Base-by-base conservation (phyloP, 2,888 invertebrate genomes). In the Drosophila meridiana region DNA sequence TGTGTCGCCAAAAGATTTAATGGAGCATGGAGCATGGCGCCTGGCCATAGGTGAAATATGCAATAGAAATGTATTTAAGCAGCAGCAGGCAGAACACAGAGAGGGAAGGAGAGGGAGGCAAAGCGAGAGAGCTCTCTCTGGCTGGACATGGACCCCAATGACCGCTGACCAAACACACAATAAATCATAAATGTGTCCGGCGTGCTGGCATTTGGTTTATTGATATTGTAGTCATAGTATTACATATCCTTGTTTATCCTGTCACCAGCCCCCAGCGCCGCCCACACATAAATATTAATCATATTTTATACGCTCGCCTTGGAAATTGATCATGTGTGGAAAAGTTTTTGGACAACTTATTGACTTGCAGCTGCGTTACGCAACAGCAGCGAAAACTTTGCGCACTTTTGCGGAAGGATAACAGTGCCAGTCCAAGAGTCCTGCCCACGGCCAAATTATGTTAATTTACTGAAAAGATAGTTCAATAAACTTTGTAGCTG, bases 1-100 rank as follows among this genome's bases (percentile, higher is more conserved):
- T 80, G 82, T 89, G 90, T 89, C 89, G 78, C 91, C 91, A 69
- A 81, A 83, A 80, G 89, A 90, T 90, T 90, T 91, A 90, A 91
- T 90, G 90, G 83, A 79, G 82, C 90, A 78, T 83, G 89, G 86
- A 79, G 82, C 90, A 78, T 83, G 89, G 86, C 73, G 55, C 84
- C 84, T 58, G 64, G 64, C 69, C 73, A 74, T 79, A 83, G 83
- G 85, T 85, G 83, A 85, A 79, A 89, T 76, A 76, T 72, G 73
- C 83, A 80, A 78, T 73, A 82, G 70, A 82, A 82, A 80, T 65
- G 71, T 83, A 81, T 72, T 74, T 78, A 84, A 69, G 67, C 69
- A 58, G 57, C 34, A 40, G 40, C 61, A 64, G 47, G 11, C 40
- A 42, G 42, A n/a, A 42, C 36, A 34, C 26, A n/a, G 52, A 48